phyloP scores from a whole-genome alignment of 2,888 invertebrate genomes.

The Erebia epiphron region DNA sequence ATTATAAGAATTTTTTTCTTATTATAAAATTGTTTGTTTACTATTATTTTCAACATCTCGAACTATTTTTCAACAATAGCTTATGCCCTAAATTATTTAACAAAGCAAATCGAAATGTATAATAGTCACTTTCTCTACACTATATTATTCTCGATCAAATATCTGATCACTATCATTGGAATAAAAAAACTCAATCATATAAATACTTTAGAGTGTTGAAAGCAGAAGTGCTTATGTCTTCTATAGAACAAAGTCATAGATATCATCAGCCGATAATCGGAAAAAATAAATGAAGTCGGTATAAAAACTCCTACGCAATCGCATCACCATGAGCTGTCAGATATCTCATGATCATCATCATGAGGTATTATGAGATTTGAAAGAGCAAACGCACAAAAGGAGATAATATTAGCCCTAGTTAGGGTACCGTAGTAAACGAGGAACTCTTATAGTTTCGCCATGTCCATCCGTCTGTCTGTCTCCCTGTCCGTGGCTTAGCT shows the following conservation, averaged over 20 bases:
- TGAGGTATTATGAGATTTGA: background rate
- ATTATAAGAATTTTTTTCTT: no score
- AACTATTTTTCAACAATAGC: background rate
- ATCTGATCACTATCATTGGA: background rate
- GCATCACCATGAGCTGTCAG: conserved; percentile 5
- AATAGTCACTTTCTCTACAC: conserved; percentile 11
- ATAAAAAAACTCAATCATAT: background rate
- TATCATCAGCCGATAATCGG: conserved; percentile 10
- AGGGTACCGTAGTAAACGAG: no score
- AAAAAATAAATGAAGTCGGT: conserved; percentile 2
- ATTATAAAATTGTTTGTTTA: background rate
- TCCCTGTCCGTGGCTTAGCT: no score
- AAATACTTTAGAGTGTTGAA: background rate
- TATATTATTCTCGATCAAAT: conserved; percentile 10
- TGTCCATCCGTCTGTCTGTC: no score
- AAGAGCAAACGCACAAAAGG: conserved; percentile 5
- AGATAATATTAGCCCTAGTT: no score
- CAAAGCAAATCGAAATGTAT: conserved; percentile 13
- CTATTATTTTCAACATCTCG: background rate
- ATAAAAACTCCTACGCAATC: background rate
- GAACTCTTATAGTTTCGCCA: no score
- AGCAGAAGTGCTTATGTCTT: background rate
- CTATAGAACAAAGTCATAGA: background rate
- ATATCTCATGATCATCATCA: background rate
- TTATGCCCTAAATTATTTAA: conserved; percentile 2